phyloP scores from a whole-genome alignment of 2,888 invertebrate species.

The Itoplectis maculator region DNA sequence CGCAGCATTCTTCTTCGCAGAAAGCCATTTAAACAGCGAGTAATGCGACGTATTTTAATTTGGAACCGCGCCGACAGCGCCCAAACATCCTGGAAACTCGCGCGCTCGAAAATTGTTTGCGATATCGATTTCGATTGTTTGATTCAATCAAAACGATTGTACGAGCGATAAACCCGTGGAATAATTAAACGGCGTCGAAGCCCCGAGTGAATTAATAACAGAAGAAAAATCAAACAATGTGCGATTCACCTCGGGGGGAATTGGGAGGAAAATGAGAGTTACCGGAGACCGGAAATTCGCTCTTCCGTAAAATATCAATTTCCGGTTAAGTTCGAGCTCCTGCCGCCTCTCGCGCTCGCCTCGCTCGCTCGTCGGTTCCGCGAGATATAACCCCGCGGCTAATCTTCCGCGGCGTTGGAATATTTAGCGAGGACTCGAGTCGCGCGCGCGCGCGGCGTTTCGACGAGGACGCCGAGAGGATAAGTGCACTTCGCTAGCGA shows the following conservation, averaged over 20 bases:
- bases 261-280: conserved; percentile 19
- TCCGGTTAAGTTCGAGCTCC: conserved; percentile 47
- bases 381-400: conserved; percentile 35
- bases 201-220: conserved; percentile 2
- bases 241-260: conserved; percentile 9
- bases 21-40: conserved; percentile 2
- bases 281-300: conserved; percentile 41
- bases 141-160: neutral
- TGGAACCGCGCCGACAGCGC: neutral
- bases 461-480: conserved; percentile 7
- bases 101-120: conserved; percentile 2
- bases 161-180: neutral
- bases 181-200: conserved; percentile 18
- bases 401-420: conserved; percentile 65
- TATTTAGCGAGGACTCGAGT: conserved; percentile 63
- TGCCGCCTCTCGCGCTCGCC: too few relatives aligned
- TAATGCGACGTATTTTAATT: neutral
- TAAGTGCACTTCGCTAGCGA: neutral
- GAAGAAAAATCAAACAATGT: conserved; percentile 37
- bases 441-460: conserved; percentile 39
- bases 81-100: neutral
- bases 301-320: conserved; percentile 53
- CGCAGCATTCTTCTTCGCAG: too few relatives aligned
- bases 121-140: conserved; percentile 4
- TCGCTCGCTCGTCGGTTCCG: neutral